Evolutionary conservation across 2,888 invertebrate species (phyloP).

Genomic region (Parnassius orleans): DNA sequence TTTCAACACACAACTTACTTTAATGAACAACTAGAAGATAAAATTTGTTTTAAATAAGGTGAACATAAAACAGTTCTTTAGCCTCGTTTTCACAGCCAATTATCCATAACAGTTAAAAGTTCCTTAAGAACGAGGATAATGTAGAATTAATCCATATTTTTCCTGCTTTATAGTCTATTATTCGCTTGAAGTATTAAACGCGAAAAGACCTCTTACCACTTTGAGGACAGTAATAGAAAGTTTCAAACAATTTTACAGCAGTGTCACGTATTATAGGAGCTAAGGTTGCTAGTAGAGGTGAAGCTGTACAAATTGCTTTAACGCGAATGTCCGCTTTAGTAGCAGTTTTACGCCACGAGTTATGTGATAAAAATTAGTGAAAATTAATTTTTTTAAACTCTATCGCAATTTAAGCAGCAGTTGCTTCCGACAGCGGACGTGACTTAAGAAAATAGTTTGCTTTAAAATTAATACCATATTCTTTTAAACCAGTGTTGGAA

Average conservation of each 20-base stretch:
- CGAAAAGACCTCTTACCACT: slow-evolving; percentile 23
- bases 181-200: slow-evolving; percentile 21
- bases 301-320: slow-evolving; percentile 30
- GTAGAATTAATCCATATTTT: slow-evolving; percentile 28
- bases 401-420: slow-evolving; percentile 63
- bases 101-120: slow-evolving; percentile 27
- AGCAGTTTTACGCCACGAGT: slow-evolving; percentile 33
- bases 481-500: background rate
- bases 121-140: slow-evolving; percentile 23
- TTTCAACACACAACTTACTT: background rate
- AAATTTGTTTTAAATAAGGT: slow-evolving; percentile 17
- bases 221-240: slow-evolving; percentile 29
- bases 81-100: slow-evolving; percentile 23
- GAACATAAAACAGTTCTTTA: slow-evolving; percentile 17
- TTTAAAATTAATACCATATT: slow-evolving; percentile 36
- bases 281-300: slow-evolving; percentile 25
- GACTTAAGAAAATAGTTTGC: slow-evolving; percentile 46
- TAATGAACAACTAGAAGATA: slow-evolving; percentile 16
- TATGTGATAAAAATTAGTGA: slow-evolving; percentile 41
- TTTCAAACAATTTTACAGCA: slow-evolving; percentile 31
- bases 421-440: slow-evolving; percentile 66
- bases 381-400: slow-evolving; percentile 54
- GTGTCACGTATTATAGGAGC: slow-evolving; percentile 29
- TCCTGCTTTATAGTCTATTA: slow-evolving; percentile 26
- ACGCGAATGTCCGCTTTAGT: slow-evolving; percentile 28